Evolutionary conservation across 2,797 vertebrate species (phyloP).

Genomic region (Nannoperca obscura): DNA sequence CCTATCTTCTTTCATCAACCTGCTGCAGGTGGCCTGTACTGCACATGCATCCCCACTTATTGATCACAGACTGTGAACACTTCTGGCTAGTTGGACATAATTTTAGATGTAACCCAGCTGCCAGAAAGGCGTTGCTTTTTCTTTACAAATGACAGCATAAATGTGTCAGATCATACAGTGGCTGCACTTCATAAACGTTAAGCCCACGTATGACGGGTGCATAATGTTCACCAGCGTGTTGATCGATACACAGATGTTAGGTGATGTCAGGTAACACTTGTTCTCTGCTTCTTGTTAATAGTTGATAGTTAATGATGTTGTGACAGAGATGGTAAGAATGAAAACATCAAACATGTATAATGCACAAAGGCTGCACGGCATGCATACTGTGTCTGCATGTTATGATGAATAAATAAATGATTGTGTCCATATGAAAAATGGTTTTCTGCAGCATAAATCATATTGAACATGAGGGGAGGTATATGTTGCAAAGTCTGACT

Average conservation of each 20-base stretch:
- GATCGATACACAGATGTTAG: conserved; percentile 34
- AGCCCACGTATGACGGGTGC: conserved; percentile 13
- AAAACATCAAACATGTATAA: conserved; percentile 44
- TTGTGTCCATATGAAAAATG: conserved; percentile 28
- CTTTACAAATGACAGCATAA: conserved; percentile 32
- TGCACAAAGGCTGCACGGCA: conserved; percentile 19
- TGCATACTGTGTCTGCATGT: conserved; percentile 27
- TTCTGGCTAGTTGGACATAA: conserved; percentile 24
- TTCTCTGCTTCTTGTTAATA: conserved; percentile 20
- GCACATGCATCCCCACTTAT: conserved; percentile 33
- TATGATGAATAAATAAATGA: conserved; percentile 68
- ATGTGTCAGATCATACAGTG: conserved; percentile 42
- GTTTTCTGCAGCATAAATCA: conserved; percentile 32
- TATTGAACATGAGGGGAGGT: conserved; percentile 3
- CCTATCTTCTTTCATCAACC: conserved; percentile 8
- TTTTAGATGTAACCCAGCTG: conserved; percentile 18
- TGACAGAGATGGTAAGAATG: conserved; percentile 37
- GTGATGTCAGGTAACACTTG: conserved; percentile 20
- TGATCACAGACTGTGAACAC: conserved; percentile 31
- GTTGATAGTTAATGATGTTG: conserved; percentile 15
- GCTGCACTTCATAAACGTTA: conserved; percentile 59
- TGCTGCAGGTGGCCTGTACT: conserved; percentile 25
- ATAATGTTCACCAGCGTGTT: conserved; percentile 27
- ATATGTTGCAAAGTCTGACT: background rate
- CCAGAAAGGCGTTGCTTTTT: conserved; percentile 11